phyloP scores from a whole-genome alignment of 2,888 invertebrate genomes.

The Rhamnusium bicolor region DNA sequence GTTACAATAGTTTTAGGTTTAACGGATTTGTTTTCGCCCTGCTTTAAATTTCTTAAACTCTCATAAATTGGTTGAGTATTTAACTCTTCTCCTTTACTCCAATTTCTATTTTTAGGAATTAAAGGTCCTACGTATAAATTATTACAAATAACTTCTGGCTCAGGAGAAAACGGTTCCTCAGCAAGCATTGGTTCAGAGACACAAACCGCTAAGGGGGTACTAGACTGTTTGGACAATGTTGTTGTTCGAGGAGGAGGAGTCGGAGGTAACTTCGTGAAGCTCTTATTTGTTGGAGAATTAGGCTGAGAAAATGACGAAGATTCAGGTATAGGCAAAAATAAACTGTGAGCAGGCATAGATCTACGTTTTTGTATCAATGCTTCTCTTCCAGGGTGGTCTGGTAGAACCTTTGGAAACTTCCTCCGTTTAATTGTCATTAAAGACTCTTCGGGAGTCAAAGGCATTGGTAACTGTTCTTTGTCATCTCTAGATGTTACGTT shows the following conservation, averaged over 20 bases:
- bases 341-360: constrained; percentile 76
- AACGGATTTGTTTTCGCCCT: neutral
- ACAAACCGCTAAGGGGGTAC: constrained; percentile 67
- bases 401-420: constrained; percentile 89
- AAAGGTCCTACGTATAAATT: constrained; percentile 75
- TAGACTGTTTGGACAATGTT: constrained; percentile 76
- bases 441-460: constrained; percentile 80
- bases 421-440: constrained; percentile 81
- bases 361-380: constrained; percentile 73
- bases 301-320: constrained; percentile 61
- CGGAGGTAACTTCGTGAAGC: constrained; percentile 74
- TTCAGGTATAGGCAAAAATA: constrained; percentile 64
- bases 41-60: constrained; percentile 53
- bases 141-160: constrained; percentile 73
- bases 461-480: constrained; percentile 64
- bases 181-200: constrained; percentile 70
- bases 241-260: constrained; percentile 84
- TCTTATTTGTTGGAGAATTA: constrained; percentile 63
- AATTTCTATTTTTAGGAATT: constrained; percentile 68
- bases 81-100: constrained; percentile 45
- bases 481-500: constrained; percentile 85
- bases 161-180: constrained; percentile 71
- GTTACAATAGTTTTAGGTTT: constrained; percentile 71
- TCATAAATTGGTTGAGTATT: constrained; percentile 65
- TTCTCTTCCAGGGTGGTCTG: constrained; percentile 77